These are phyloP conservation scores for Drosophila seguyi DNA, from an alignment of 1,140 invertebrate species.

Conservation along the genomic window DNA sequence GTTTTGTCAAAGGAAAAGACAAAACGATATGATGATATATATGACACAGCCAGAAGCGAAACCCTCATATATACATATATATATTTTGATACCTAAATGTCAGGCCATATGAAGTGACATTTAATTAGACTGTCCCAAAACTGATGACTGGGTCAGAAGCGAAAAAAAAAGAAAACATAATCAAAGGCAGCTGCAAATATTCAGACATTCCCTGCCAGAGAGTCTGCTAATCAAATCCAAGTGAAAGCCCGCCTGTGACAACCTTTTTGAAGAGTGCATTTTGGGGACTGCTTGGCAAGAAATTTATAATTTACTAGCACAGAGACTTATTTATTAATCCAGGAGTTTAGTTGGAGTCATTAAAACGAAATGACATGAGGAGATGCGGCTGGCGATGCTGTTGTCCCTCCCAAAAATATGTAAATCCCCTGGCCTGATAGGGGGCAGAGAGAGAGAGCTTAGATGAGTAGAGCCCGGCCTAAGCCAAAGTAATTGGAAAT, in stretches of 20 bases:
- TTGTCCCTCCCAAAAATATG: conserved; percentile 29
- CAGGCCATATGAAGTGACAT: conserved; percentile 55
- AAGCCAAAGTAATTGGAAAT: conserved; percentile 68
- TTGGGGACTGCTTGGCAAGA: not conserved
- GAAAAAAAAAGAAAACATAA: not conserved
- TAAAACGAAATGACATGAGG: conserved; percentile 21
- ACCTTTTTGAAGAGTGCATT: conserved; percentile 14
- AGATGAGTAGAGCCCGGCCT: conserved; percentile 10
- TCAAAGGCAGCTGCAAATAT: conserved; percentile 15
- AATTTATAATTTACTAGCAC: conserved; percentile 37
- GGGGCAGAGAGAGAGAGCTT: conserved; percentile 1
- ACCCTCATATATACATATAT: conserved; percentile 5
- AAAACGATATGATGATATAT: conserved; percentile 49
- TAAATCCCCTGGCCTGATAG: conserved; percentile 26
- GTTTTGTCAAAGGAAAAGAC: conserved; percentile 56
- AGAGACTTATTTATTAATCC: conserved; percentile 50
- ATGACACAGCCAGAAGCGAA: conserved; percentile 51
- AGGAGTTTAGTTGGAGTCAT: conserved; percentile 54
- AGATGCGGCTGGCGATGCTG: not conserved
- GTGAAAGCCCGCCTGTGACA: conserved; percentile 11
- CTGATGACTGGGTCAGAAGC: conserved; percentile 48
- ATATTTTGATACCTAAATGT: conserved; percentile 52
- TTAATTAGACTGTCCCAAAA: conserved; percentile 56
- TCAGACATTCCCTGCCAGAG: not conserved
- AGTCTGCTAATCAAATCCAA: conserved; percentile 43